Percentiles rank a stretch among this genome's conserved stretches.
Conservation (phyloP, 2,888 invertebrate species). For the Isotomurus palustris region DNA sequence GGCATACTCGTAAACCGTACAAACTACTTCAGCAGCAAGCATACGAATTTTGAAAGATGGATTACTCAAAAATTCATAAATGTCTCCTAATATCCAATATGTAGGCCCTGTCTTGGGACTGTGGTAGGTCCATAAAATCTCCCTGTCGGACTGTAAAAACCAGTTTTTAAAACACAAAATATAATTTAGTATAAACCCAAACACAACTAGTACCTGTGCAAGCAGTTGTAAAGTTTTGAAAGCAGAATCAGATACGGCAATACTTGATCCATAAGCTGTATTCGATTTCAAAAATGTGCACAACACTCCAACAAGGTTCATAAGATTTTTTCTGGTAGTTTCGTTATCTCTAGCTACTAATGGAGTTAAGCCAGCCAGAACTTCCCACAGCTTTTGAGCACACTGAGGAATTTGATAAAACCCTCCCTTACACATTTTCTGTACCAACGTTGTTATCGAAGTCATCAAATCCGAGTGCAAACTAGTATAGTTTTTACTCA, state of each 20-base stretch:
- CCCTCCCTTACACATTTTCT: constrained; percentile 28
- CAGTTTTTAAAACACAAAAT: too few species aligned
- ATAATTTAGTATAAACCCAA: background rate
- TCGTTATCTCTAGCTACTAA: constrained; percentile 12
- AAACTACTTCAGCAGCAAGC: constrained; percentile 25
- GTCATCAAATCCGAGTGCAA: background rate
- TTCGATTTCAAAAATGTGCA: constrained; percentile 9
- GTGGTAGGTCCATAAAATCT: constrained; percentile 30
- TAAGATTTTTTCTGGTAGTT: constrained; percentile 23
- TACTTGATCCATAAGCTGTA: constrained; percentile 12
- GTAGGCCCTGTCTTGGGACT: constrained; percentile 3
- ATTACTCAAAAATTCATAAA: constrained; percentile 14
- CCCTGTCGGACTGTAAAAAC: too few species aligned
- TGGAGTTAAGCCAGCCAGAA: constrained; percentile 24
- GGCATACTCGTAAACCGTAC: constrained; percentile 14
- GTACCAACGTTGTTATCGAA: constrained; percentile 21
- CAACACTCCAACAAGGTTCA: constrained; percentile 34
- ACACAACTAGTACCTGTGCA: constrained; percentile 23
- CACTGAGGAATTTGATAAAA: constrained; percentile 25
- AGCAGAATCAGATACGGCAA: constrained; percentile 13
- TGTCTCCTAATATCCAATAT: constrained; percentile 26
- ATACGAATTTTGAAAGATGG: constrained; percentile 27
- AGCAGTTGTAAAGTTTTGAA: constrained; percentile 22
- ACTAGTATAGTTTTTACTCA: too few species aligned
- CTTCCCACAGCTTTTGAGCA: constrained; percentile 19